phyloP scores from a whole-genome alignment of 2,797 vertebrate species.

The Melanotaenia boesemani region DNA sequence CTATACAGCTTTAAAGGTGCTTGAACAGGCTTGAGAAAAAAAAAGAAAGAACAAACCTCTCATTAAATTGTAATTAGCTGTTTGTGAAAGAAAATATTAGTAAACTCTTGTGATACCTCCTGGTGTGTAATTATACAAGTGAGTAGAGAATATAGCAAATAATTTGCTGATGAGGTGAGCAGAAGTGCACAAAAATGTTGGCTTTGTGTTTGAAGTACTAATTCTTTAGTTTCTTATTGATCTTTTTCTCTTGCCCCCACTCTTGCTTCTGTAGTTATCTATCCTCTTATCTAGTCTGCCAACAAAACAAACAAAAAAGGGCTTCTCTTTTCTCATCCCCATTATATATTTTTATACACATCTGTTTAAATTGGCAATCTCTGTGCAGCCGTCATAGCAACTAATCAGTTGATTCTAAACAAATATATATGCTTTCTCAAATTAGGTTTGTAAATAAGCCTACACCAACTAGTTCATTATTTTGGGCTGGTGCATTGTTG shows the following conservation, averaged over 20 bases:
- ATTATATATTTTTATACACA: not conserved
- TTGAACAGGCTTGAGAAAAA: slow-evolving; percentile 30
- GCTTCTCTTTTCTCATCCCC: slow-evolving; percentile 10
- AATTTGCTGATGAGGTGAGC: slow-evolving; percentile 33
- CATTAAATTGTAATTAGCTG: slow-evolving; percentile 32
- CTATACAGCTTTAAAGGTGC: slow-evolving; percentile 23
- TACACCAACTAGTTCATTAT: slow-evolving; percentile 27
- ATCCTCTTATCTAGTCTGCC: slow-evolving; percentile 45
- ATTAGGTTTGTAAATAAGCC: slow-evolving; percentile 1
- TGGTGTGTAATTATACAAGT: slow-evolving; percentile 17
- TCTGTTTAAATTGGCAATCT: not conserved
- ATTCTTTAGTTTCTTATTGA: slow-evolving; percentile 31
- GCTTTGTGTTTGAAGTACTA: slow-evolving; percentile 46
- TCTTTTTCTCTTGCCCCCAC: slow-evolving; percentile 7
- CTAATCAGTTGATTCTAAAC: slow-evolving; percentile 1
- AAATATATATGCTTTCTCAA: slow-evolving; percentile 4
- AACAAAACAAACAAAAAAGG: not conserved
- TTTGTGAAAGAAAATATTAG: not conserved
- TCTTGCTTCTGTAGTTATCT: slow-evolving; percentile 24
- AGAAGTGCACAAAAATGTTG: slow-evolving; percentile 29
- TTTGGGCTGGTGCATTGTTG: slow-evolving; percentile 39
- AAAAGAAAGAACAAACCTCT: slow-evolving; percentile 20
- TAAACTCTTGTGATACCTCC: not conserved
- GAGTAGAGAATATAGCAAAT: slow-evolving; percentile 31
- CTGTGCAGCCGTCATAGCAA: slow-evolving; percentile 19